These are phyloP conservation scores for Pristionchus entomophagus DNA, from an alignment of 2,888 invertebrate genomes.

Conservation along the genomic window DNA sequence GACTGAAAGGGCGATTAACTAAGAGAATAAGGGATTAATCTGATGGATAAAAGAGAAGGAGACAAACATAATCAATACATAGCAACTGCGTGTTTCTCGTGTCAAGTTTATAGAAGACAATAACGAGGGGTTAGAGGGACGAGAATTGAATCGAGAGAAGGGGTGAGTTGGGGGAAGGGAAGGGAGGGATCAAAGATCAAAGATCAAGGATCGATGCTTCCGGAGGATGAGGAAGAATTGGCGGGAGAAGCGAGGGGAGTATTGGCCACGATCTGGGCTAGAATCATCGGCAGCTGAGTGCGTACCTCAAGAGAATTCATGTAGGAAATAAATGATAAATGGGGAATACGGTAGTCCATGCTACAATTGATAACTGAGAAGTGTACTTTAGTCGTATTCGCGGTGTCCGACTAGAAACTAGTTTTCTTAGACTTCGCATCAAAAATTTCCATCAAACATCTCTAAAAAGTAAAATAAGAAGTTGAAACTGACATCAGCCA, in stretches of 20 bases:
- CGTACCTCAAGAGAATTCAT: slow-evolving; percentile 22
- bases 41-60: not conserved
- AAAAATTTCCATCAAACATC: not conserved
- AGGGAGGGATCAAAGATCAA: slow-evolving; percentile 13
- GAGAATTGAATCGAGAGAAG: not conserved
- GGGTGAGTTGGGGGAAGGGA: not conserved
- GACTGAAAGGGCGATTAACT: not conserved
- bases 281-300: not conserved
- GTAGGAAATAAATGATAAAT: too few relatives aligned
- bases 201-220: slow-evolving; percentile 6
- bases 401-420: too few relatives aligned
- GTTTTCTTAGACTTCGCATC: not conserved
- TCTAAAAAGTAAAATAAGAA: not conserved
- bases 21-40: not conserved
- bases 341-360: too few relatives aligned
- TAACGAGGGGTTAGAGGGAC: not conserved
- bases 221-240: slow-evolving; percentile 43
- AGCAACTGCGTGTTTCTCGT: not conserved
- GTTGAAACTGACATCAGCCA: slow-evolving; percentile 36
- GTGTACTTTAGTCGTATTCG: too few relatives aligned
- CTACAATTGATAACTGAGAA: too few relatives aligned
- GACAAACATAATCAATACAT: slow-evolving; percentile 29
- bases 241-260: slow-evolving; percentile 46
- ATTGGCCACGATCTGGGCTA: not conserved
- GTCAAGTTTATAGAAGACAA: slow-evolving; percentile 10